phyloP scores from a whole-genome alignment of 2,888 invertebrate genomes.

The Polydrusus tereticollis region DNA sequence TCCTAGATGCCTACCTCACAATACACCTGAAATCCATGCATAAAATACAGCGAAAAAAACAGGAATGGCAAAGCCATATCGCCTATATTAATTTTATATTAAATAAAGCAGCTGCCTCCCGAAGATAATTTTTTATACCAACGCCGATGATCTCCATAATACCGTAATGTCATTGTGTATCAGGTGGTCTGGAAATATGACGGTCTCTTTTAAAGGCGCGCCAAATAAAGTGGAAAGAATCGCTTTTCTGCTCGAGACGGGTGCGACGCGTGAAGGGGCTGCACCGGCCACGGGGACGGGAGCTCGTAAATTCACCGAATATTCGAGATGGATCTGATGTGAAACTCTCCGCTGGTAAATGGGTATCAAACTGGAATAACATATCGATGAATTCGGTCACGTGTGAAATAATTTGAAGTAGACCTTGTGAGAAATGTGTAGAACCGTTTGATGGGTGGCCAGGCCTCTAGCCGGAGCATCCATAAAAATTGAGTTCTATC shows the following conservation, averaged over 20 bases:
- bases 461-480: too few relatives aligned
- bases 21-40: too few relatives aligned
- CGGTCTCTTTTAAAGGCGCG: constrained; percentile 17
- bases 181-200: constrained; percentile 29
- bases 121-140: neutral
- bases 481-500: too few relatives aligned
- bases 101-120: neutral
- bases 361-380: constrained; percentile 12
- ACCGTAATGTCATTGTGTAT: constrained; percentile 5
- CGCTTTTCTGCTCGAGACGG: neutral
- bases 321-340: neutral
- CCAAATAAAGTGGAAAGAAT: constrained; percentile 35
- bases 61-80: too few relatives aligned
- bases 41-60: too few relatives aligned
- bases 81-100: too few relatives aligned
- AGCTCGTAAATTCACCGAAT: neutral
- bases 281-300: neutral
- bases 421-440: neutral
- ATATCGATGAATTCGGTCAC: neutral
- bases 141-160: neutral
- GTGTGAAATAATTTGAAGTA: neutral
- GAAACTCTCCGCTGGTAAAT: neutral
- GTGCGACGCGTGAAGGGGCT: neutral
- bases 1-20: too few relatives aligned
- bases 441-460: too few relatives aligned